phyloP scores from a whole-genome alignment of 1,140 invertebrate species.

The Heliconius eleuchia region DNA sequence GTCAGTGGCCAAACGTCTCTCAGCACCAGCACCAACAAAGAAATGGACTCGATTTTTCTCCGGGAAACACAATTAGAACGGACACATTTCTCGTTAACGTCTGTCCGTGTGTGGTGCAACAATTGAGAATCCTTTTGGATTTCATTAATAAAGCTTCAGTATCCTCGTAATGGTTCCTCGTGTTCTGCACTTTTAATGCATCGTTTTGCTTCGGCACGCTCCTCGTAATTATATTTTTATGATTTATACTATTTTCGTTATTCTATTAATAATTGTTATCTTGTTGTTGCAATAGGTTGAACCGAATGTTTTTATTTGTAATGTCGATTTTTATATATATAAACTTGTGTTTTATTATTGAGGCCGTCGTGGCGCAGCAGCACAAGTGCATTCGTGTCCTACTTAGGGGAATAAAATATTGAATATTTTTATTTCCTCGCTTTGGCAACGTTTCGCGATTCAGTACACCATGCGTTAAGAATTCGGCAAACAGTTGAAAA shows the following conservation, averaged over 20 bases:
- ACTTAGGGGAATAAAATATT: no score
- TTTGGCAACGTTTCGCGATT: no score
- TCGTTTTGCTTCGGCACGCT: conserved; percentile 19
- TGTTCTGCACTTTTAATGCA: conserved; percentile 21
- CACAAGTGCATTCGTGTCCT: no score
- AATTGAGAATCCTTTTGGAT: conserved; percentile 46
- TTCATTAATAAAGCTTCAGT: conserved; percentile 51
- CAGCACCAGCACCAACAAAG: conserved; percentile 39
- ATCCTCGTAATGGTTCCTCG: conserved; percentile 11
- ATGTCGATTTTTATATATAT: no score
- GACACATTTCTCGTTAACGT: conserved; percentile 57
- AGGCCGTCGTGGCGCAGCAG: no score
- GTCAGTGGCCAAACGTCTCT: conserved; percentile 22
- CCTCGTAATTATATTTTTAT: neutral
- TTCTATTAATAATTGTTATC: neutral
- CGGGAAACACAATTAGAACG: conserved; percentile 65
- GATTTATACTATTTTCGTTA: neutral
- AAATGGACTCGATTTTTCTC: conserved; percentile 64
- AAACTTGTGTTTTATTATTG: neutral
- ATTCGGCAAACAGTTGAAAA: no score
- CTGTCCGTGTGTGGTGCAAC: conserved; percentile 49
- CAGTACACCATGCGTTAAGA: no score
- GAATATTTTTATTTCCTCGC: no score
- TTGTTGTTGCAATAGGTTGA: neutral
- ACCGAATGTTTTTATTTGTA: neutral